These are phyloP conservation scores for Ginglymostoma cirratum DNA, from an alignment of 2,113 vertebrate species.

Conservation along the genomic window DNA sequence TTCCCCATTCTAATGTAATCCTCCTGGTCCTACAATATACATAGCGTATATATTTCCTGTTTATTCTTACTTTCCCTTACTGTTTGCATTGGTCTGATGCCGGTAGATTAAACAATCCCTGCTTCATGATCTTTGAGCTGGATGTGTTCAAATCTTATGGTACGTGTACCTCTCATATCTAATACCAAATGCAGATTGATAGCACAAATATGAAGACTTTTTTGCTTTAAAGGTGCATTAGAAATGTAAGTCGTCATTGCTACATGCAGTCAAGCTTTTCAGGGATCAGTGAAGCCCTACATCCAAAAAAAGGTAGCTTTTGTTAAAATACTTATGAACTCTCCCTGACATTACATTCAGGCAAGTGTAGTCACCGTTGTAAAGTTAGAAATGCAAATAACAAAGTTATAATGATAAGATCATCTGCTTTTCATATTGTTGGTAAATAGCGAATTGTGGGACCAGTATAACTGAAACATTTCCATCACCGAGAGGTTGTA, in stretches of 20 bases:
- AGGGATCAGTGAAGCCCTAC: not conserved
- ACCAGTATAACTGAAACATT: not conserved
- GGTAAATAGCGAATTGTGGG: not conserved
- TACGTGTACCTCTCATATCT: too few relatives aligned
- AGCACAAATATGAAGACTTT: not conserved
- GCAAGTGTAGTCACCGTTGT: not conserved
- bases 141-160: too few relatives aligned
- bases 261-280: not conserved
- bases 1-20: too few relatives aligned
- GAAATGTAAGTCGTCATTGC: not conserved
- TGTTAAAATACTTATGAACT: not conserved
- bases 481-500: not conserved
- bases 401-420: not conserved
- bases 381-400: not conserved
- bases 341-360: not conserved
- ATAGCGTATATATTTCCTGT: too few relatives aligned
- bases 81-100: too few relatives aligned
- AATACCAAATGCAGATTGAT: not conserved
- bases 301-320: not conserved
- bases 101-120: too few relatives aligned
- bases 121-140: too few relatives aligned
- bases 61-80: too few relatives aligned
- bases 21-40: too few relatives aligned
- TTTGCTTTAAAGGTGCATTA: not conserved
- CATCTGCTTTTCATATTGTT: not conserved